These are phyloP conservation scores for Silurus aristotelis DNA, from an alignment of 2,797 vertebrate species.

Conservation along the genomic window DNA sequence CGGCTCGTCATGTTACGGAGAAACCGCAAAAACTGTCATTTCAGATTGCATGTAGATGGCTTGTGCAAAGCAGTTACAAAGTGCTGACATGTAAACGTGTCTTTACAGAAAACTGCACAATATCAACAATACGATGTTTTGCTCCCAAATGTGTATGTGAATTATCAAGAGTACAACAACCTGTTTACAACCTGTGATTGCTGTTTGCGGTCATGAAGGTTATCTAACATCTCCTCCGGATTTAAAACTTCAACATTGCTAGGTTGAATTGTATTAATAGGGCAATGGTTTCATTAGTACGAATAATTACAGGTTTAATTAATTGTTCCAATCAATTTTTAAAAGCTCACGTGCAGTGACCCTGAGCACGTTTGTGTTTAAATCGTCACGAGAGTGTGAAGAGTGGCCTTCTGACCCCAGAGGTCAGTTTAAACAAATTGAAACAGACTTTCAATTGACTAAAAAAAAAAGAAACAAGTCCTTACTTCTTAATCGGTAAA, in stretches of 20 bases:
- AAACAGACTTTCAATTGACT: neutral
- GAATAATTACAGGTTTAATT: neutral
- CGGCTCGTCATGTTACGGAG: neutral
- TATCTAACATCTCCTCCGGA: too few species aligned
- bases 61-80: neutral
- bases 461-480: neutral
- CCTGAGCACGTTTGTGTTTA: neutral
- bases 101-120: neutral
- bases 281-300: neutral
- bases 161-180: neutral
- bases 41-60: neutral
- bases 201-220: neutral
- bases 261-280: neutral
- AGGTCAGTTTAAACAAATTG: conserved; percentile 18
- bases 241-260: neutral
- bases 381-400: conserved; percentile 3
- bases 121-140: neutral
- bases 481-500: neutral
- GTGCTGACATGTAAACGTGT: neutral
- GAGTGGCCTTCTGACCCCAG: conserved; percentile 21
- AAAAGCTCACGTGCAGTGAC: neutral
- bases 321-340: neutral
- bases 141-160: neutral
- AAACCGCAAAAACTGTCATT: neutral
- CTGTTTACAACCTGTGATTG: neutral